Conservation (phyloP, 2,888 invertebrate species). For the Trissolcus brochymenae region DNA sequence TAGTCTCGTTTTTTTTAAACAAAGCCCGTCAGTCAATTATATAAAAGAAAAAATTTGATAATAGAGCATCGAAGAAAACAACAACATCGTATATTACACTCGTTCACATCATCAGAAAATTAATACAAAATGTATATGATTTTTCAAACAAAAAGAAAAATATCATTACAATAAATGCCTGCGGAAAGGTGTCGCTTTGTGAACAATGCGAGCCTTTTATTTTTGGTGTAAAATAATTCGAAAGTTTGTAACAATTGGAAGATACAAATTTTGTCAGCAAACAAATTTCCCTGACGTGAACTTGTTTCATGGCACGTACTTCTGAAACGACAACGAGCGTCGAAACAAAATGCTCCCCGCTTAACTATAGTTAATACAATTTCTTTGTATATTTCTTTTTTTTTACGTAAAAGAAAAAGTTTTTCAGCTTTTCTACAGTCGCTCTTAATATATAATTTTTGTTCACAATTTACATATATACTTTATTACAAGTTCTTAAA, state of each 20-base stretch:
- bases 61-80: conserved; percentile 23
- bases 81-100: conserved; percentile 38
- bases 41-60: conserved; percentile 8
- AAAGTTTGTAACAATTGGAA: not conserved
- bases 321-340: conserved; percentile 31
- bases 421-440: conserved; percentile 14
- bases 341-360: conserved; percentile 20
- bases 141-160: not conserved
- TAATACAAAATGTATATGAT: conserved; percentile 11
- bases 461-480: conserved; percentile 75
- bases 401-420: conserved; percentile 15
- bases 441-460: conserved; percentile 62
- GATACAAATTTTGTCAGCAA: conserved; percentile 20
- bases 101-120: conserved; percentile 34
- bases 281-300: conserved; percentile 37
- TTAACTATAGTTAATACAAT: conserved; percentile 20
- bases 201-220: no score
- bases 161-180: conserved; percentile 3
- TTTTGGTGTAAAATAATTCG: no score
- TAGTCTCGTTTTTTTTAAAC: conserved; percentile 10
- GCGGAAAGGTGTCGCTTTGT: not conserved
- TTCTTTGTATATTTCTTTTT: conserved; percentile 17
- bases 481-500: conserved; percentile 69
- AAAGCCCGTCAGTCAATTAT: conserved; percentile 23
- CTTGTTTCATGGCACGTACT: conserved; percentile 45